Base-by-base conservation (phyloP, 1,140 invertebrate genomes). In the Papilio polytes region DNA sequence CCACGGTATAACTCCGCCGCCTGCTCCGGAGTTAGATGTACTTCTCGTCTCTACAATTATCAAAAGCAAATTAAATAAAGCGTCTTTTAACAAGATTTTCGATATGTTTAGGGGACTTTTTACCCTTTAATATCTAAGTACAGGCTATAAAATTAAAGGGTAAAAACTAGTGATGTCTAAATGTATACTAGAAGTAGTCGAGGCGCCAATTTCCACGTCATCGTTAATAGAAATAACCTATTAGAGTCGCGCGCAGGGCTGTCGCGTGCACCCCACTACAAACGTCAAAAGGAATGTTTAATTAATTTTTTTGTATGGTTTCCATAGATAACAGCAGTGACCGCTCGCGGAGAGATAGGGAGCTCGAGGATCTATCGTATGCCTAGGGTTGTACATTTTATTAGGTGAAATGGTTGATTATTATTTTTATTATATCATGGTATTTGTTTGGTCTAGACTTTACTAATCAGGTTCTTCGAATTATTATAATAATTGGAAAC, bases 1-100 rank as follows among this genome's bases (percentile, higher is more conserved):
- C 98, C 96, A 0, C 94, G 94, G 91, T 98, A 98, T 82, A 98
- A 97, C 90, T 98, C 97, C 4, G 97, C 97, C 0, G 97, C 97
- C 89, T 98, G 96, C 92, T 98, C 98, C 0, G 97, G 97, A 6
- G 97, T 97, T 81, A 98, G 94, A 51, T 96, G 96, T 0, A 98
- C 89, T 86, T 95, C 95, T 81, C 97, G 95, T 86, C 96, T 96
- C 95, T 97, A 89, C 13, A 7, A 41, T 41, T 41, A 8, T 41
- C 7, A 41, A 41, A 41, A 41, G 7, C 7, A 41, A 41, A 41
- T 1, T 41, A 41, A 7, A 41, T 41, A 41, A 36, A 36, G 6
- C 8, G 36, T 3, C 31, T 36, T 36, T 31, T 31, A 3, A 0
- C 31, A 36, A 36, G 4, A 4, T 36, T 36, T 36, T 36, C 1